Percentiles rank a stretch among this genome's conserved stretches.
phyloP scores from a whole-genome alignment of 2,888 invertebrate species.

The Epirrhoe tristata region DNA sequence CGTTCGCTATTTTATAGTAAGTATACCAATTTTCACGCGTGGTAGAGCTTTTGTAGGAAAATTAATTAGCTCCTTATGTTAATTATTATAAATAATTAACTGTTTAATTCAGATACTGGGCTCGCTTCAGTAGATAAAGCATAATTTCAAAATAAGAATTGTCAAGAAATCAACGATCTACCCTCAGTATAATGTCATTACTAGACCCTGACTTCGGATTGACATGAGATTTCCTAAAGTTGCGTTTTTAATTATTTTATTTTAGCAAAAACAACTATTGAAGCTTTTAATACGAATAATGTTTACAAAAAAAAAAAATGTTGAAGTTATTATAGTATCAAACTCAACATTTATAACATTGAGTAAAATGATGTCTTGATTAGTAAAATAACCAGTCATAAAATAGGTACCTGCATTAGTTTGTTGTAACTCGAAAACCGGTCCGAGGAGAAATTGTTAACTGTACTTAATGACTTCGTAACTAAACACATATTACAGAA shows the following conservation, averaged over 20 bases:
- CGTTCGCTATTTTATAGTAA: constrained; percentile 54
- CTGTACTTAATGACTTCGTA: constrained; percentile 79
- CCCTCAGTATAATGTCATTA: too few species aligned
- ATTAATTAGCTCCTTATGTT: background rate
- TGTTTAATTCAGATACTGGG: background rate
- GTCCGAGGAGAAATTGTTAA: constrained; percentile 79
- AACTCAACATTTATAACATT: constrained; percentile 15
- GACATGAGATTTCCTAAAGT: too few species aligned
- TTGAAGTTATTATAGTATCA: background rate
- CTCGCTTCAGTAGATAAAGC: background rate
- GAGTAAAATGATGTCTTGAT: constrained; percentile 40
- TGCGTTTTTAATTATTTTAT: too few species aligned
- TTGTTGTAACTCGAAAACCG: constrained; percentile 75
- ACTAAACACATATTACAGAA: constrained; percentile 71
- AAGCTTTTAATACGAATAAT: background rate
- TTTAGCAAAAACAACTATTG: background rate
- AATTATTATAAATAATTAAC: background rate
- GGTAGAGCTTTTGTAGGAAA: background rate
- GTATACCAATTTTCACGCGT: constrained; percentile 46
- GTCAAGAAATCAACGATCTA: background rate
- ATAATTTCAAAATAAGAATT: background rate
- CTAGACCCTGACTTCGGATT: too few species aligned
- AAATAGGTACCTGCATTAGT: constrained; percentile 63
- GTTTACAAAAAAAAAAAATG: background rate
- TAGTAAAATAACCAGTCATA: constrained; percentile 61